Base-by-base conservation (phyloP, 2,888 invertebrate genomes). In the Tetragonula carbonaria region DNA sequence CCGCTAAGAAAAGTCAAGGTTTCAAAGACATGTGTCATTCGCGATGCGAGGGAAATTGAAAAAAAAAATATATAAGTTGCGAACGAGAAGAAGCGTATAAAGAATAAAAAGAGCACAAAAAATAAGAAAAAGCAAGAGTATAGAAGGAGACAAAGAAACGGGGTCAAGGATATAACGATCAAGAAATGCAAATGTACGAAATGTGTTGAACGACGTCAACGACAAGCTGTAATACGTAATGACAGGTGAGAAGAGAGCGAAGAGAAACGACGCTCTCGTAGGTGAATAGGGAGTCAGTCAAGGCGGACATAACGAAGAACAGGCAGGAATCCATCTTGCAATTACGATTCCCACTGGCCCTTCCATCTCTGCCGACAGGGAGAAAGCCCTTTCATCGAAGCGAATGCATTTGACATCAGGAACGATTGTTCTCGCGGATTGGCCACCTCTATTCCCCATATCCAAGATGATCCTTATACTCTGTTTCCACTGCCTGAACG, bases 401-500 rank as follows among this genome's bases (percentile, higher is more conserved):
- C 74, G 68, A 82, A 79, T 89, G 82, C 80, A 86, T 84, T 80
- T 70, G 88, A 82, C 89, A 89, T 85, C 86, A 77, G 79, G 66
- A 81, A 78, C 81, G 82, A 88, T 88, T 86, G 87, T 89, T 72
- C 80, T 76, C 78, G 57, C 75, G 79, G 80, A 82, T 79, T 80
- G 70, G 68, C 82, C 53, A 55, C 28, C 76, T 4, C 73, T n/a
- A 55, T 71, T 62, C 70, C 23, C 62, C 33, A 71, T 28, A 51
- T 63, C 67, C 55, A n/a, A 51, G 51, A 50, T 74, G 74, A 78
- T 82, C 78, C 65, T 75, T 45, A 51, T 45, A 51, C 14, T 53
- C 63, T 53, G 23, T 55, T 80, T 72, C 57, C 57, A n/a, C 38
- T 45, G 14, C 59, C 67, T 80, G 77, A 77, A 87, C 89, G 85